Conservation (phyloP, 1,140 invertebrate species). For the Bradysia coprophila region DNA sequence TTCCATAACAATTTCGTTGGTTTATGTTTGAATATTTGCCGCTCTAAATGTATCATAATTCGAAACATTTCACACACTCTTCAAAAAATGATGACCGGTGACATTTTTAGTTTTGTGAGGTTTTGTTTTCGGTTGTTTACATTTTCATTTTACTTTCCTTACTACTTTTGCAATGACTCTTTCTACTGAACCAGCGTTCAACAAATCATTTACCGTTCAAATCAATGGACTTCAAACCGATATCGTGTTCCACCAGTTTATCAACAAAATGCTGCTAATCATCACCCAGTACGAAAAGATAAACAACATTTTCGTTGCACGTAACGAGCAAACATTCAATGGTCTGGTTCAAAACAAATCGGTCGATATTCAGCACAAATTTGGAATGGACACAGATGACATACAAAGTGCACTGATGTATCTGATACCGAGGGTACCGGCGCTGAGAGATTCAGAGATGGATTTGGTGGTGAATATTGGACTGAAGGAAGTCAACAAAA, state of each 20-base stretch:
- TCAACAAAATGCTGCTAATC: background rate
- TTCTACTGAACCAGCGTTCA: background rate
- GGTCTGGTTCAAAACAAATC: background rate
- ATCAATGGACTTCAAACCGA: background rate
- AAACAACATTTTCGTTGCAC: background rate
- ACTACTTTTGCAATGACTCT: background rate
- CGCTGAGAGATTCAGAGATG: background rate
- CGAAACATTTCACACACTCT: too few species aligned
- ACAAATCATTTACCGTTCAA: background rate
- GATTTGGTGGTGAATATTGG: background rate
- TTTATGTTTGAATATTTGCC: too few species aligned
- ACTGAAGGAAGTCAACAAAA: background rate
- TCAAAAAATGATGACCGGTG: too few species aligned
- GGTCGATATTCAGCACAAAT: background rate
- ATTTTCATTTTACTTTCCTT: background rate
- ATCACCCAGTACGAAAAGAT: background rate
- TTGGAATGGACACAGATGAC: background rate
- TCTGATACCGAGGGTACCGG: background rate
- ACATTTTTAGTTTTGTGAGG: too few species aligned
- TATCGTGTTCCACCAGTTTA: background rate
- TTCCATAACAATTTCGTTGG: too few species aligned
- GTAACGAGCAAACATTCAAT: background rate
- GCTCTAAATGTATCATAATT: too few species aligned
- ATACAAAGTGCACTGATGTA: background rate
- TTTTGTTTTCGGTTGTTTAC: too few species aligned